A percentile compares a stretch with the other conserved stretches of the same genome.
phyloP scores from a whole-genome alignment of 2,113 vertebrate genomes.

The Ranitomeya variabilis region DNA sequence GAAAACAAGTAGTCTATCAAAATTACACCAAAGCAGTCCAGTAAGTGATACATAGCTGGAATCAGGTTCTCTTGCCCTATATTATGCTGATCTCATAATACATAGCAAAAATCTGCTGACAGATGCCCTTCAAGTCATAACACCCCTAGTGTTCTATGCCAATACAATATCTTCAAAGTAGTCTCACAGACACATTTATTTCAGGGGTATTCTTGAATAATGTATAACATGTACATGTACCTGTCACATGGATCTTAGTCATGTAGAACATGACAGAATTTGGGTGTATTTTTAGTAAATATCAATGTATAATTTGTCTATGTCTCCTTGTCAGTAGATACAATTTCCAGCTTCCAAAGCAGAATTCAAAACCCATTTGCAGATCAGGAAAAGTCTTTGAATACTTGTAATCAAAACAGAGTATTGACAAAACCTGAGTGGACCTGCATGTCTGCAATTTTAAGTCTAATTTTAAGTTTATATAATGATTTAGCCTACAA shows the following conservation, averaged over 20 bases:
- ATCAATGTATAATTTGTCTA: background rate
- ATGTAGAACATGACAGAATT: background rate
- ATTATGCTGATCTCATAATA: too few species aligned
- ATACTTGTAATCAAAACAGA: background rate
- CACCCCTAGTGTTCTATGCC: too few species aligned
- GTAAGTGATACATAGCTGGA: too few species aligned
- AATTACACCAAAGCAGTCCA: too few species aligned
- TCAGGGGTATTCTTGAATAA: background rate
- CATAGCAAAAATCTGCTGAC: too few species aligned
- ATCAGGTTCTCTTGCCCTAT: too few species aligned
- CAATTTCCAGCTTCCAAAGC: background rate
- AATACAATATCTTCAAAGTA: too few species aligned
- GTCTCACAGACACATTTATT: background rate
- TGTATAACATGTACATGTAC: background rate
- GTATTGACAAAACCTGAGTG: background rate
- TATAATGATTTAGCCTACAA: slow-evolving; percentile 56
- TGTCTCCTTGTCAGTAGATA: background rate
- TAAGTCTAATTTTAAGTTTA: slow-evolving; percentile 43
- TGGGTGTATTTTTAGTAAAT: background rate
- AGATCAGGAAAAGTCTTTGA: background rate
- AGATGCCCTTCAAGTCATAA: too few species aligned
- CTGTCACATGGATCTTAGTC: background rate
- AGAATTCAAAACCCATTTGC: background rate
- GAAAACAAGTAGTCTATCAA: too few species aligned
- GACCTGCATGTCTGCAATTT: background rate